Evolutionary conservation across 2,113 vertebrate species (phyloP).

Genomic region (Panthera uncia): DNA sequence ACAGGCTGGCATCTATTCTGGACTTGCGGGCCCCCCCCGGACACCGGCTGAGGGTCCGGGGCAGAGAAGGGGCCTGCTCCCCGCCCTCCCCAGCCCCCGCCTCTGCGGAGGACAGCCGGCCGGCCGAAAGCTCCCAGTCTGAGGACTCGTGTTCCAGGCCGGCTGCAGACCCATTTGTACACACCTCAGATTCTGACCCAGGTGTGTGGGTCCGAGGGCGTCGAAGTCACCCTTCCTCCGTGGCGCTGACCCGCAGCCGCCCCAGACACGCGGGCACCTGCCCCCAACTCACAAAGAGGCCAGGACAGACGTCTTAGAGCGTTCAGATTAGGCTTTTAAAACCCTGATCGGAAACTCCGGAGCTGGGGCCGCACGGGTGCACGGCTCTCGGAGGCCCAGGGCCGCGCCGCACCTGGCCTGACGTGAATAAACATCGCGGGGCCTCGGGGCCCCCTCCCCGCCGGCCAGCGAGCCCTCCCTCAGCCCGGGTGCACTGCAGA

Average conservation of each 20-base stretch:
- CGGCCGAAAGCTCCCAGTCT: fast-evolving
- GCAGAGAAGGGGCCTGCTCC: slow-evolving; percentile 84
- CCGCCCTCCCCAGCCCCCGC: slow-evolving; percentile 37
- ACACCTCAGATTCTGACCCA: fast-evolving
- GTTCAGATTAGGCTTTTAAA: neutral
- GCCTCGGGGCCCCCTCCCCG: neutral
- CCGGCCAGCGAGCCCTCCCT: neutral
- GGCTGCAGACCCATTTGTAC: neutral
- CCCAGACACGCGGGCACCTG: fast-evolving
- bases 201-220: fast-evolving
- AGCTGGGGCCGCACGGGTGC: fast-evolving
- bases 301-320: neutral
- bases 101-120: neutral
- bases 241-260: fast-evolving
- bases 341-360: too few relatives aligned
- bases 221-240: neutral
- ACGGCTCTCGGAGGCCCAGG: too few relatives aligned
- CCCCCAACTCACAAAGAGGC: fast-evolving
- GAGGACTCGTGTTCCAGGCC: fast-evolving
- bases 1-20: slow-evolving; percentile 92
- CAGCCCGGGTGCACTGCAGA: fast-evolving
- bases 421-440: neutral
- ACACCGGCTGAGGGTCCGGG: slow-evolving; percentile 83
- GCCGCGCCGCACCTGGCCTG: too few relatives aligned
- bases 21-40: slow-evolving; percentile 86